These are phyloP conservation scores for Sebastes minor DNA, from an alignment of 2,797 vertebrate genomes.

Conservation along the genomic window DNA sequence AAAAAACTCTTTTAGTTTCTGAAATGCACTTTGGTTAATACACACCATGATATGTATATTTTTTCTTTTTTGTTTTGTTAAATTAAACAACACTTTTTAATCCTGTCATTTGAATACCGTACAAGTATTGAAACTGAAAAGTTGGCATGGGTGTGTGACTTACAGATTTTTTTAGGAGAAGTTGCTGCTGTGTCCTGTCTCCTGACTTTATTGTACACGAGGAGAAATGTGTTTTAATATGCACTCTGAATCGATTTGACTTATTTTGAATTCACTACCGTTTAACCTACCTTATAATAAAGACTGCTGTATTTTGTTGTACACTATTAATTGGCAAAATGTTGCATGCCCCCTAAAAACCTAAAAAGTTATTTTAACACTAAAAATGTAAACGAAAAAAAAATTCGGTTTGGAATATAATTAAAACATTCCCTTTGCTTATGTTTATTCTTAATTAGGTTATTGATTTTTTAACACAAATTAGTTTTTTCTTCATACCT, in stretches of 20 bases:
- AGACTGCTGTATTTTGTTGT: conserved; percentile 81
- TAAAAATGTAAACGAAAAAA: conserved; percentile 29
- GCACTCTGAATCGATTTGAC: conserved; percentile 78
- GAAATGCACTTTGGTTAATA: conserved; percentile 88
- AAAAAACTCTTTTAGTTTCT: conserved; percentile 77
- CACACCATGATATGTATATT: conserved; percentile 72
- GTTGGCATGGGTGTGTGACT: conserved; percentile 75
- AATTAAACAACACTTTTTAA: conserved; percentile 76
- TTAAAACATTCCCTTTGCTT: conserved; percentile 47
- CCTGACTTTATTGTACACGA: conserved; percentile 60
- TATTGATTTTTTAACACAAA: neutral
- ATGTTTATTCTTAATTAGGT: conserved; percentile 61
- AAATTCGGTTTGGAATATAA: conserved; percentile 18
- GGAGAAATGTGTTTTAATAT: conserved; percentile 70
- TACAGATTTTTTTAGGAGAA: conserved; percentile 65
- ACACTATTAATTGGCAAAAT: conserved; percentile 58
- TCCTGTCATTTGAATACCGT: conserved; percentile 82
- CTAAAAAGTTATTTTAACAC: conserved; percentile 47
- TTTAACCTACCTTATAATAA: conserved; percentile 66
- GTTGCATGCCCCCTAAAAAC: conserved; percentile 70
- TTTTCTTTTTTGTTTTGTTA: conserved; percentile 66
- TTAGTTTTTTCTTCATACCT: conserved; percentile 9
- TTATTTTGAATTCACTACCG: conserved; percentile 72
- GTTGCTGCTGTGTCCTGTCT: conserved; percentile 82
- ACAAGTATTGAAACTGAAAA: conserved; percentile 87